phyloP scores from a whole-genome alignment of 2,888 invertebrate genomes.

The Apoda limacodes region DNA sequence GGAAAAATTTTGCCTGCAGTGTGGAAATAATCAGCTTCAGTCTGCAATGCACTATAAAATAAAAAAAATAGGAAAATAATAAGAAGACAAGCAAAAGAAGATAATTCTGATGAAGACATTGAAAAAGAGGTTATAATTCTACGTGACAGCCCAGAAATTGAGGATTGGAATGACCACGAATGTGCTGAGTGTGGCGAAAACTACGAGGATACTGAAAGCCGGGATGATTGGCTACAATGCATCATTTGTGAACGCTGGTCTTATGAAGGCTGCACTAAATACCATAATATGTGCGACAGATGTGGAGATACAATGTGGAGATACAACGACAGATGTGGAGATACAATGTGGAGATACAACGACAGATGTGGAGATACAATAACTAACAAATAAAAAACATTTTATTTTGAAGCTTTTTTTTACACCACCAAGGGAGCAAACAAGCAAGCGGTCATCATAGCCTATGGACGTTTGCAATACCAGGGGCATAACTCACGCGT shows the following conservation, averaged over 20 bases:
- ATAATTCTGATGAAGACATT: slow-evolving; percentile 12
- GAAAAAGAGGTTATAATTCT: slow-evolving; percentile 12
- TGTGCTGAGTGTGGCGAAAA: slow-evolving; percentile 14
- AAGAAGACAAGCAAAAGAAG: slow-evolving; percentile 7
- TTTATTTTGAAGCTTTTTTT: no score
- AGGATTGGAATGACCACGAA: slow-evolving; percentile 12
- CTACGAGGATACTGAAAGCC: slow-evolving; percentile 12
- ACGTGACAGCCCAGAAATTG: slow-evolving; percentile 11
- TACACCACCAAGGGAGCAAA: no score
- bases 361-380: no score
- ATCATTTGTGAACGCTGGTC: slow-evolving; percentile 17
- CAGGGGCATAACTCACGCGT: no score
- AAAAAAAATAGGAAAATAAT: slow-evolving; percentile 11
- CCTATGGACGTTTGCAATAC: no score
- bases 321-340: no score
- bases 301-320: slow-evolving; percentile 14
- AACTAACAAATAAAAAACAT: no score
- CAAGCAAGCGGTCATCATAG: no score
- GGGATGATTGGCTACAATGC: slow-evolving; percentile 9
- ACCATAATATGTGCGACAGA: slow-evolving; percentile 14
- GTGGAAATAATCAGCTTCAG: slow-evolving; percentile 7
- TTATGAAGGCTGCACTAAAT: slow-evolving; percentile 14
- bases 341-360: no score
- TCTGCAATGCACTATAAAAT: slow-evolving; percentile 6
- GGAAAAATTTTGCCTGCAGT: slow-evolving; percentile 5